Base-by-base conservation (phyloP, 2,888 invertebrate genomes). In the Alviniconcha strummeri region DNA sequence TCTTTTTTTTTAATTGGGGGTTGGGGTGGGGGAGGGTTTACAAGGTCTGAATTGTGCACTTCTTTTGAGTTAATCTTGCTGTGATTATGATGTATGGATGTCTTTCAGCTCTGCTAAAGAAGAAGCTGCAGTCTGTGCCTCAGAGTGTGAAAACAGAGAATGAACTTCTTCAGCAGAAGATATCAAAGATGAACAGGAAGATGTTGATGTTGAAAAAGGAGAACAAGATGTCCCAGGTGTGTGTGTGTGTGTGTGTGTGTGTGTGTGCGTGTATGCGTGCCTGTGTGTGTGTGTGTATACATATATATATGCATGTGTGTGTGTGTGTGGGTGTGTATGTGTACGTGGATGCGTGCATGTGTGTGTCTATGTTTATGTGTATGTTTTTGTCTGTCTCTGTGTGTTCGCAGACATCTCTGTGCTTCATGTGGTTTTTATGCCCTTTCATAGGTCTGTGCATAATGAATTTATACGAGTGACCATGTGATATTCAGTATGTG, bases 101-200 rank as follows among this genome's bases (percentile, higher is more conserved):
- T 57, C 11, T 55, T 15, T 19, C 79, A 79, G 67, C 64, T 64
- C 52, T 67, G 52, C 67, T 15, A 52, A 15, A 15, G 13, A 82
- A 75, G 55, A 74, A 75, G 15, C 13, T n/a, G 15, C 60, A 19
- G n/a, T 60, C 52, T 4, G 57, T 81, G 56, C 84, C 84, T n/a
- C 71, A 81, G 56, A 77, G 77, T 69, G 81, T 84, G 11, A 19
- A 56, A 36, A 19, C 60, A 7, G 81, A 81, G 13, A 19, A 69
- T 54, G 57, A 71, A 56, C 75, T 52, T 56, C 81, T 84, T 13
- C 36, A 75, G 69, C 11, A 77, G 11, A 81, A 67, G 60, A 84
- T 84, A 56, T 75, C 67, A 2, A 17, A 76, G n/a, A 55, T 57
- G 9, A 19, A 75, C 60, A 13, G 64, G 15, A 57, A 76, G 54